Conservation (phyloP, 2,888 invertebrate species). For the Unio delphinus region DNA sequence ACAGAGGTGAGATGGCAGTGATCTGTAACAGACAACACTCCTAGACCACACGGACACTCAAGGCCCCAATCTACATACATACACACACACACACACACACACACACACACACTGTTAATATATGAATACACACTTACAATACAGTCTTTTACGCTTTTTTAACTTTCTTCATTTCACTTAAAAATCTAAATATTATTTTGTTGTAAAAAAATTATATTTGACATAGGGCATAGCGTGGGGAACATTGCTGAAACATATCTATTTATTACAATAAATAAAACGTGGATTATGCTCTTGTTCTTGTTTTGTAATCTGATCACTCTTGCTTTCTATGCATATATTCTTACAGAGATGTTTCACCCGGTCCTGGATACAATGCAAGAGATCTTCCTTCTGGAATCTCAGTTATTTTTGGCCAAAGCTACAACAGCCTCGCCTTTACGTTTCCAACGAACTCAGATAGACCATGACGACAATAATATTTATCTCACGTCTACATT, state of each 20-base stretch:
- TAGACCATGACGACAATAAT: constrained; percentile 41
- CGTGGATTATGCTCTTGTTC: background rate
- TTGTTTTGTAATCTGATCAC: background rate
- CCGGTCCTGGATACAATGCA: constrained; percentile 36
- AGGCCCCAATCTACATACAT: too few relatives aligned
- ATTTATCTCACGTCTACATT: constrained; percentile 43
- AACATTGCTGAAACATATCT: too few relatives aligned
- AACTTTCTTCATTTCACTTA: background rate
- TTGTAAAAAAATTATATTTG: background rate
- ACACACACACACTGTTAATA: too few relatives aligned
- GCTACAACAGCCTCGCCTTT: constrained; percentile 29
- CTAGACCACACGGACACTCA: too few relatives aligned
- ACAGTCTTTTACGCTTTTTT: constrained; percentile 12
- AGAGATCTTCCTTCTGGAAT: constrained; percentile 36
- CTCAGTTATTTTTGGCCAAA: constrained; percentile 24
- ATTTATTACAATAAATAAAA: too few relatives aligned
- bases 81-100: too few relatives aligned
- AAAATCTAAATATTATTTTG: background rate
- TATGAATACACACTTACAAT: too few relatives aligned
- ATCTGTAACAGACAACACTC: too few relatives aligned
- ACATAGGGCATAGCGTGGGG: too few relatives aligned
- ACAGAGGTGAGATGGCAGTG: too few relatives aligned
- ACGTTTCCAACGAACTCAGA: constrained; percentile 33
- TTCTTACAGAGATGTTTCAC: constrained; percentile 31
- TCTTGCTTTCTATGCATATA: background rate